Conservation (phyloP, 2,113 vertebrate genomes). For the Phainopepla nitens region DNA sequence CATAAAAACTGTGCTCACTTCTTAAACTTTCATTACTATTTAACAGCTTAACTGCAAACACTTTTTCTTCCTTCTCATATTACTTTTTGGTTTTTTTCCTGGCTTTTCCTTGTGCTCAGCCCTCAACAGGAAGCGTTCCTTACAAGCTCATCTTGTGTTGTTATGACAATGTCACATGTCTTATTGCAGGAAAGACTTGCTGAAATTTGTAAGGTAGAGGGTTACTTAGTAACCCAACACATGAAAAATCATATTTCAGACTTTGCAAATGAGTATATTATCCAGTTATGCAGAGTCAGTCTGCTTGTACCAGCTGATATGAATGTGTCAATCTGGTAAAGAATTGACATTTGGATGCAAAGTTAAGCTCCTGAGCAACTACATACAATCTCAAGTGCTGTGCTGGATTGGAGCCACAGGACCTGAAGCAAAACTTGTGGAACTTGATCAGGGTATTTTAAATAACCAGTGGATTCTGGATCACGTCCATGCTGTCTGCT, state of each 20-base stretch:
- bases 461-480: constrained; percentile 56
- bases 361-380: constrained; percentile 26
- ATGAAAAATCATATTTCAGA: neutral
- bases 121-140: neutral
- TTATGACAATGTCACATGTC: neutral
- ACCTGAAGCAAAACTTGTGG: constrained; percentile 43
- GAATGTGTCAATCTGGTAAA: neutral
- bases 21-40: neutral
- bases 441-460: constrained; percentile 55
- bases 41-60: neutral
- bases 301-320: neutral
- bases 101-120: neutral
- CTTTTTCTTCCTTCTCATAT: neutral
- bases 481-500: constrained; percentile 49
- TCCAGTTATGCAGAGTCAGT: neutral
- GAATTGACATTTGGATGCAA: neutral
- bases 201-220: neutral
- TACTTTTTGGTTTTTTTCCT: neutral
- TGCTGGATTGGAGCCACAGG: constrained; percentile 20
- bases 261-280: neutral
- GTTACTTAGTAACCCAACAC: neutral
- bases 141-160: neutral
- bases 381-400: neutral
- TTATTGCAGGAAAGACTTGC: neutral
- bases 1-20: neutral